phyloP scores from a whole-genome alignment of 2,888 invertebrate genomes.

The Cephus pygmeus region DNA sequence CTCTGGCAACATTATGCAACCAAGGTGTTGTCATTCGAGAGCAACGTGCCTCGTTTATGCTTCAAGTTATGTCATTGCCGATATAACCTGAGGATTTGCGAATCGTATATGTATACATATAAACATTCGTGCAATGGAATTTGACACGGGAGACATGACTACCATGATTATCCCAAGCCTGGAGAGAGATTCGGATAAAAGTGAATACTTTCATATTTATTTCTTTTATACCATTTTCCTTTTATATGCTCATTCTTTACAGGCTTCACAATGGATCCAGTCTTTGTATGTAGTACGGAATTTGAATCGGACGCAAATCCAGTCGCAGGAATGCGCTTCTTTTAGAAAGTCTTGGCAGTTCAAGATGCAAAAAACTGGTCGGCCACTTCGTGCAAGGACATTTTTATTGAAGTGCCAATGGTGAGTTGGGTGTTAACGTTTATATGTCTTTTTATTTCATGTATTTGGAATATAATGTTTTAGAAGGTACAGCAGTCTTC shows the following conservation, averaged over 20 bases:
- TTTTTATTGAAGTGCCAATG: not conserved
- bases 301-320: not conserved
- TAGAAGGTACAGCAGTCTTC: too few species aligned
- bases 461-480: too few species aligned
- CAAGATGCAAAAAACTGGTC: not conserved
- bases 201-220: not conserved
- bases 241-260: not conserved
- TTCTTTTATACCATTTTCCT: not conserved
- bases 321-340: not conserved
- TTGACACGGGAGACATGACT: not conserved
- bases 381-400: not conserved
- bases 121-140: not conserved
- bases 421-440: not conserved
- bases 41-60: constrained; percentile 16
- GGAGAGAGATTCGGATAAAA: not conserved
- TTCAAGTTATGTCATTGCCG: constrained; percentile 21
- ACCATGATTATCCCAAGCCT: not conserved
- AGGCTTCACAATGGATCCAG: not conserved
- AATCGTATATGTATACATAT: not conserved
- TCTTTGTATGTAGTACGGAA: not conserved
- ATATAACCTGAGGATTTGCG: not conserved
- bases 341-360: not conserved
- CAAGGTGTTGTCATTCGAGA: constrained; percentile 18
- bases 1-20: constrained; percentile 5
- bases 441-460: too few species aligned